Evolutionary conservation across 2,113 vertebrate species (phyloP).

Genomic region (Pheucticus melanocephalus): DNA sequence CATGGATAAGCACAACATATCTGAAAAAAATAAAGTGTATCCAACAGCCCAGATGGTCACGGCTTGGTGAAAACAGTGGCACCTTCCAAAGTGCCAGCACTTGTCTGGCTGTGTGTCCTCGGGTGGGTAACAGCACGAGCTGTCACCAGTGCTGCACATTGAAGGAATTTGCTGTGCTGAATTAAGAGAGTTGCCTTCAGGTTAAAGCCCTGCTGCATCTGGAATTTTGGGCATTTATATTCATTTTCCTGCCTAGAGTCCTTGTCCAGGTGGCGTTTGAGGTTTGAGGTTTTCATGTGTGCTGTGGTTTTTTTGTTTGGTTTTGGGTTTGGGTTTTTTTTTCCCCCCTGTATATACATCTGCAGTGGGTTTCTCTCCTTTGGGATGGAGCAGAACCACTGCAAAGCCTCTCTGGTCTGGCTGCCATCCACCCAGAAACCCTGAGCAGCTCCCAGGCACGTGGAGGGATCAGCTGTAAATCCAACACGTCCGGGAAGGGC

Average conservation of each 20-base stretch:
- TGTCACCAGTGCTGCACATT: background rate
- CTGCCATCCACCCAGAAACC: background rate
- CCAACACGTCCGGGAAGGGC: background rate
- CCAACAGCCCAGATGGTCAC: conserved; percentile 26
- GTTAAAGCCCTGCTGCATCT: background rate
- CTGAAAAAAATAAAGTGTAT: background rate
- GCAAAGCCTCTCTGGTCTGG: background rate
- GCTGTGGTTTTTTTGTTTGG: background rate
- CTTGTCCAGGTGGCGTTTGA: background rate
- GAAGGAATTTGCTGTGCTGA: background rate
- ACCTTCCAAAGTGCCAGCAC: background rate
- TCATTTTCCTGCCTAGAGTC: background rate
- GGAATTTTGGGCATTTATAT: background rate
- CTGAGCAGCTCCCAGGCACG: background rate
- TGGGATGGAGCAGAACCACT: background rate
- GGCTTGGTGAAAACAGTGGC: background rate
- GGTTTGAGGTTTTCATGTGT: background rate
- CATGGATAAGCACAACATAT: background rate
- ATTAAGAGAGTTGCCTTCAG: background rate
- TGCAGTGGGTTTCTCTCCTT: background rate
- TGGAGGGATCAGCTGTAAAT: background rate
- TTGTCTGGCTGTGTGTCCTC: background rate
- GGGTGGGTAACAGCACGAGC: background rate
- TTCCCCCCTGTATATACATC: rapidly evolving
- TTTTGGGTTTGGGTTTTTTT: background rate